A percentile compares a stretch with the other conserved stretches of the same genome.
Evolutionary conservation across 2,113 vertebrate genomes (phyloP).

Genomic region (Thalassoma bifasciatum): DNA sequence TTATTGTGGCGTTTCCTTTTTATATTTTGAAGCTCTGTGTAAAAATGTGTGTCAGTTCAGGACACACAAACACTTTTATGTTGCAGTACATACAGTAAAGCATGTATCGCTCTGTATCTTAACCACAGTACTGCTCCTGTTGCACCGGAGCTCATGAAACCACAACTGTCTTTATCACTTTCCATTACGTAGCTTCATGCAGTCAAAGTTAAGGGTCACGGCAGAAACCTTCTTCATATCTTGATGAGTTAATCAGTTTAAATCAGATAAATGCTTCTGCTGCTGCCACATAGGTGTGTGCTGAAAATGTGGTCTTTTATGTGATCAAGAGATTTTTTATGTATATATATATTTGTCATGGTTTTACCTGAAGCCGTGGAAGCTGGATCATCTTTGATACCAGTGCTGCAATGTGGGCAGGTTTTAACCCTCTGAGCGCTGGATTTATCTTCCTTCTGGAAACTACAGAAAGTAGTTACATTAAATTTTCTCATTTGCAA

Average conservation of each 20-base stretch:
- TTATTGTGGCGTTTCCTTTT: not conserved
- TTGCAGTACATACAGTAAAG: slow-evolving; percentile 79
- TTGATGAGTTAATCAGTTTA: slow-evolving; percentile 12
- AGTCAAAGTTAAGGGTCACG: slow-evolving; percentile 61
- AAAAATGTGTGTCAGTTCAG: not conserved
- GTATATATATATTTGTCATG: not conserved
- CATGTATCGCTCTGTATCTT: slow-evolving; percentile 67
- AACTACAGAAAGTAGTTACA: slow-evolving; percentile 41
- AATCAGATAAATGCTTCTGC: not conserved
- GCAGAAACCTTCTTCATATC: slow-evolving; percentile 18
- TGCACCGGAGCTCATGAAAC: slow-evolving; percentile 75
- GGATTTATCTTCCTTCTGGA: slow-evolving; percentile 18
- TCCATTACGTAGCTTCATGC: slow-evolving; percentile 64
- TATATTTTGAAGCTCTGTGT: not conserved
- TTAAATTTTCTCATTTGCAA: slow-evolving; percentile 16
- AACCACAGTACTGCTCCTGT: slow-evolving; percentile 80
- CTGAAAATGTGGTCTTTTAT: not conserved
- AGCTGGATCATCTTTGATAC: slow-evolving; percentile 30
- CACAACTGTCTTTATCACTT: slow-evolving; percentile 77
- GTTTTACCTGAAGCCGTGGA: slow-evolving; percentile 64
- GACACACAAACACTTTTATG: slow-evolving; percentile 55
- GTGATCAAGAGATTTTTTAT: not conserved
- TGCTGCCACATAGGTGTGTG: not conserved
- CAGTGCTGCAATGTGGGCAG: slow-evolving; percentile 54
- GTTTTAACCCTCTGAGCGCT: slow-evolving; percentile 25